phyloP scores from a whole-genome alignment of 2,888 invertebrate genomes.

The Ectropis crepuscularia region DNA sequence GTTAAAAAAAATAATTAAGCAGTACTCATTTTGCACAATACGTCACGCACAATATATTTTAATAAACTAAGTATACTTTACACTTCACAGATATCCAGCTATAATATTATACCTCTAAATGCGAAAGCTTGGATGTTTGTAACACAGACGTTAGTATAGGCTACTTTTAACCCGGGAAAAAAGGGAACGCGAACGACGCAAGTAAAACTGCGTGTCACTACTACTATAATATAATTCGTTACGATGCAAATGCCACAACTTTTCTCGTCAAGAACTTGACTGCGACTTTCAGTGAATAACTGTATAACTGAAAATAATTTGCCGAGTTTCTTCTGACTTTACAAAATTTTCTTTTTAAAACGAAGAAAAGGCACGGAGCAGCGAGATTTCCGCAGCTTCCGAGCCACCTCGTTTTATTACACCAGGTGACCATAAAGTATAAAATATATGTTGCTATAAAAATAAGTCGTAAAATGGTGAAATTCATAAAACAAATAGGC shows the following conservation, averaged over 20 bases:
- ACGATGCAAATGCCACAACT: neutral
- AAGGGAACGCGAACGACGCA: too few species aligned
- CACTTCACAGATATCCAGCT: too few species aligned
- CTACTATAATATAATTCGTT: too few species aligned
- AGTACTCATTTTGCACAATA: too few species aligned
- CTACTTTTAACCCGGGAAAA: too few species aligned
- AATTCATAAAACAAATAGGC: slow-evolving; percentile 61
- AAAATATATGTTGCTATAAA: slow-evolving; percentile 68
- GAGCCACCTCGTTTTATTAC: slow-evolving; percentile 53
- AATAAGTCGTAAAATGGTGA: slow-evolving; percentile 62
- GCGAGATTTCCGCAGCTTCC: slow-evolving; percentile 43
- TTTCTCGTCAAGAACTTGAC: neutral
- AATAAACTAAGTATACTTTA: too few species aligned
- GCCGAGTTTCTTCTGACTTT: slow-evolving; percentile 7
- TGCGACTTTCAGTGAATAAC: slow-evolving; percentile 1
- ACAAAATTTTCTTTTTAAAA: slow-evolving; percentile 32
- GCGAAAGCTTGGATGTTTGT: too few species aligned
- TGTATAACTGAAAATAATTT: slow-evolving; percentile 8
- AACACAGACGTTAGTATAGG: too few species aligned
- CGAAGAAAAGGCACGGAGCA: slow-evolving; percentile 39
- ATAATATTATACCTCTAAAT: too few species aligned
- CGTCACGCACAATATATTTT: too few species aligned
- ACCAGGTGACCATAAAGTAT: slow-evolving; percentile 62
- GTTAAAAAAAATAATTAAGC: too few species aligned
- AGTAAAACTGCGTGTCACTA: too few species aligned